A percentile compares a stretch with the other conserved stretches of the same genome.
phyloP scores from a whole-genome alignment of 1,140 invertebrate species.

The Drosophila truncata region DNA sequence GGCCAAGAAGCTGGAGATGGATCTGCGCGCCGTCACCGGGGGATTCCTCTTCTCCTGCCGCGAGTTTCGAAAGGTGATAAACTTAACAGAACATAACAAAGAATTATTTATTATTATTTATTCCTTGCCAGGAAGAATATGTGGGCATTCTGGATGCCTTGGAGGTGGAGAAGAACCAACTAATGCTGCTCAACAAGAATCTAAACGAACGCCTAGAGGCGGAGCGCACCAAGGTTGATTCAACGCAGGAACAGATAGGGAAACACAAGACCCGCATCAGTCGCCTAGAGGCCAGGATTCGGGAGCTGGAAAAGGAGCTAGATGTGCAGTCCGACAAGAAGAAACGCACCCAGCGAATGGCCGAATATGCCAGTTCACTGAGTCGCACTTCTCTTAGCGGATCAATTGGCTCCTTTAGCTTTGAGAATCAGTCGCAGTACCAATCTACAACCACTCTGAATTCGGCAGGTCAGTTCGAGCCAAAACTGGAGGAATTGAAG shows the following conservation, averaged over 20 bases:
- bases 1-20: slow-evolving; percentile 68
- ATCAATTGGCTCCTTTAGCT: slow-evolving; percentile 72
- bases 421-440: slow-evolving; percentile 69
- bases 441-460: slow-evolving; percentile 39
- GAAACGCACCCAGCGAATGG: slow-evolving; percentile 77
- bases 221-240: slow-evolving; percentile 84
- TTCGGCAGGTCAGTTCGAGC: slow-evolving; percentile 17
- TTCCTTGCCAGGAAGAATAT: slow-evolving; percentile 63
- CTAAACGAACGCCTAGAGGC: slow-evolving; percentile 86
- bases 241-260: slow-evolving; percentile 43
- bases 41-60: slow-evolving; percentile 81
- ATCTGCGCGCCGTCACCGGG: slow-evolving; percentile 73
- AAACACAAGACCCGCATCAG: slow-evolving; percentile 74
- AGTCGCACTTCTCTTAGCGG: slow-evolving; percentile 61
- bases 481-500: slow-evolving; percentile 61
- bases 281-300: slow-evolving; percentile 70
- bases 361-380: slow-evolving; percentile 68
- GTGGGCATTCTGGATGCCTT: slow-evolving; percentile 85
- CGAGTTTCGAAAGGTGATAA: slow-evolving; percentile 74
- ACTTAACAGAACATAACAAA: too few relatives aligned
- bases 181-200: slow-evolving; percentile 86
- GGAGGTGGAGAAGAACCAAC: slow-evolving; percentile 86
- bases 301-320: slow-evolving; percentile 78
- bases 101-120: too few relatives aligned
- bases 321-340: slow-evolving; percentile 73